Conservation (phyloP, 2,797 vertebrate species). For the Sciurus carolinensis region DNA sequence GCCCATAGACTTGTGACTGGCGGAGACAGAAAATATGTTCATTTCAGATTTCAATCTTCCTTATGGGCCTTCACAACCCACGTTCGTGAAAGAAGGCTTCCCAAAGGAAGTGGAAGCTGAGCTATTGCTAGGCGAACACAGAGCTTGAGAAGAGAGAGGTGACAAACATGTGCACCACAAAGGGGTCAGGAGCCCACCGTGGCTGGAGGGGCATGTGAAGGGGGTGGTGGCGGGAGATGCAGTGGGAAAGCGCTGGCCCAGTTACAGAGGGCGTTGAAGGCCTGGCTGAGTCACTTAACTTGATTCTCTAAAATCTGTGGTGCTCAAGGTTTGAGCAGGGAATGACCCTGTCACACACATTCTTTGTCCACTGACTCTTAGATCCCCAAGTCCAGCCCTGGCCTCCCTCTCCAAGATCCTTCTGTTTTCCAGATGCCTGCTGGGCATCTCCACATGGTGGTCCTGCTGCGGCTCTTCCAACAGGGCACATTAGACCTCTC, state of each 20-base stretch:
- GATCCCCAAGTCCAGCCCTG: not conserved
- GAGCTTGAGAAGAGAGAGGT: conserved; percentile 3
- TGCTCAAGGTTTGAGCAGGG: not conserved
- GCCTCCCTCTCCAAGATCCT: not conserved
- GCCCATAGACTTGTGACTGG: not conserved
- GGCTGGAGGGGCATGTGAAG: rapidly evolving
- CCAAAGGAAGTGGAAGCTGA: not conserved
- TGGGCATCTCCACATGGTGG: not conserved
- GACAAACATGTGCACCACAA: rapidly evolving
- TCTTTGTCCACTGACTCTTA: not conserved
- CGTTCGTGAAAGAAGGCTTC: not conserved
- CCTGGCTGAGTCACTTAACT: not conserved
- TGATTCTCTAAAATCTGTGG: not conserved
- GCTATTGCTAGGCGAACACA: not conserved
- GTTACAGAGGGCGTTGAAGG: not conserved
- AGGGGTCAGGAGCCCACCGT: not conserved
- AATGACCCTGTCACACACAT: not conserved
- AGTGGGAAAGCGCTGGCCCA: not conserved
- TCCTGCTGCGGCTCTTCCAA: not conserved
- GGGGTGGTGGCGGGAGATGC: not conserved
- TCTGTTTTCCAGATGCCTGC: not conserved
- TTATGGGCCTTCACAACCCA: not conserved
- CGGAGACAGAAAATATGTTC: not conserved
- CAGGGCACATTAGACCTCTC: not conserved
- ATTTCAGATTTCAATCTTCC: not conserved